Evolutionary conservation across 2,888 invertebrate species (phyloP).

Genomic region (Fragum whitleyi): DNA sequence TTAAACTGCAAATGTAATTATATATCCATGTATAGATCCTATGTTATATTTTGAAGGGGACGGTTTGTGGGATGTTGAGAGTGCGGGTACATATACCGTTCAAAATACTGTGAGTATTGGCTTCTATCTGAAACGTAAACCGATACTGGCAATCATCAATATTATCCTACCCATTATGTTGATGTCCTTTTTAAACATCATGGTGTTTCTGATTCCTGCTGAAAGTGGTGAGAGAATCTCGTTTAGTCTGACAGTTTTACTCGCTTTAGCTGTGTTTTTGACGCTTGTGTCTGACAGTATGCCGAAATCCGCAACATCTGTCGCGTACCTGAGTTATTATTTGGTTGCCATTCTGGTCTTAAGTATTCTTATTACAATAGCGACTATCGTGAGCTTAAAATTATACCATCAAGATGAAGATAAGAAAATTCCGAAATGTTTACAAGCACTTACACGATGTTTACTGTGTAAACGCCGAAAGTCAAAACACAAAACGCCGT

Average conservation of each 20-base stretch:
- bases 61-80: not conserved
- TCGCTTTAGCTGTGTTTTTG: slow-evolving; percentile 11
- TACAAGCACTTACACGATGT: not conserved
- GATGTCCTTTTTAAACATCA: slow-evolving; percentile 14
- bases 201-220: slow-evolving; percentile 11
- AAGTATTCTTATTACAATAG: slow-evolving; percentile 12
- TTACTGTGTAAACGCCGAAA: not conserved
- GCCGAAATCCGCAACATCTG: slow-evolving; percentile 12
- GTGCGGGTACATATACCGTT: not conserved
- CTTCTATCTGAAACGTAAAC: not conserved
- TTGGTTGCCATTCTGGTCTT: not conserved
- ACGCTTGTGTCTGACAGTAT: slow-evolving; percentile 17
- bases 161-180: slow-evolving; percentile 12
- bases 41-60: not conserved
- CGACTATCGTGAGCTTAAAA: not conserved
- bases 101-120: not conserved
- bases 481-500: too few species aligned
- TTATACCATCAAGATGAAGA: not conserved
- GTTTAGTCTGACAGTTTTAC: slow-evolving; percentile 8
- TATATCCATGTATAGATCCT: not conserved
- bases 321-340: slow-evolving; percentile 10
- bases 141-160: not conserved
- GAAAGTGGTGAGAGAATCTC: slow-evolving; percentile 12
- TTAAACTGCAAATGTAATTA: too few species aligned
- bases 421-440: not conserved